Base-by-base conservation (phyloP, 2,797 vertebrate species). In the Poecilia picta region DNA sequence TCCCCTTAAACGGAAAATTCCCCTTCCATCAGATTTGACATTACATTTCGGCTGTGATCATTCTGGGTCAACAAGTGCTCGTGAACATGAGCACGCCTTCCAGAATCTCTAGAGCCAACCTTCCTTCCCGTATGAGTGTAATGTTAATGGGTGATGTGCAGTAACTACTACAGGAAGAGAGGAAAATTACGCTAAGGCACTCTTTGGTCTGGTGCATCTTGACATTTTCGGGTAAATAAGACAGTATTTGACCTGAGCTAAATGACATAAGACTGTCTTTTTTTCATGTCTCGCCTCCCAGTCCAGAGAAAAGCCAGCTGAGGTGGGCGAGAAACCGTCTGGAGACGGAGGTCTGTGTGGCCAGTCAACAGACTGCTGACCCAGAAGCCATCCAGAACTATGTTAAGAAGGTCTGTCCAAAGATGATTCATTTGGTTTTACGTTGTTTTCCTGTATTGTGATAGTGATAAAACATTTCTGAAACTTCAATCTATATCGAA, bases 381-480 rank as follows among this genome's bases (percentile, higher is more conserved):
- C 96, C 97, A 73, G 97, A 97, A 53, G 92, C 96, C 76, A 95
- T 98, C 85, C 96, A 97, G 77, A 97, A 96, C 90, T 97, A 98
- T 76, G 93, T 98, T 86, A 98, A 99, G 90, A 97, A 96, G 95
- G 98, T 98, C 88, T 96, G 97, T 87, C 33, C 20, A 23, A 18
- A 39, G 25, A 33, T 2, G 47, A 18, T 51, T 53, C 2, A 39
- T 74, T 53, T 41, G 13, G 1, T 25, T 41, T 41, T 12, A 28
- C 7, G 23, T 23, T 68, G 18, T 25, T 23, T 68, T 5, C 64
- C 11, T 68, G 20, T 68, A 2, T 68, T 41, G 41, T 68, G 8
- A 41, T 41, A 41, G 8, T 41, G 36, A 64, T 31, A 25, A 68
- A 70, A 11, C 59, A 64, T 11, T 41, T 71, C 41, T 45, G 10